Percentiles rank a stretch among this genome's conserved stretches.
These are phyloP conservation scores for Cettia cetti DNA, from an alignment of 2,113 vertebrate species.

Conservation along the genomic window DNA sequence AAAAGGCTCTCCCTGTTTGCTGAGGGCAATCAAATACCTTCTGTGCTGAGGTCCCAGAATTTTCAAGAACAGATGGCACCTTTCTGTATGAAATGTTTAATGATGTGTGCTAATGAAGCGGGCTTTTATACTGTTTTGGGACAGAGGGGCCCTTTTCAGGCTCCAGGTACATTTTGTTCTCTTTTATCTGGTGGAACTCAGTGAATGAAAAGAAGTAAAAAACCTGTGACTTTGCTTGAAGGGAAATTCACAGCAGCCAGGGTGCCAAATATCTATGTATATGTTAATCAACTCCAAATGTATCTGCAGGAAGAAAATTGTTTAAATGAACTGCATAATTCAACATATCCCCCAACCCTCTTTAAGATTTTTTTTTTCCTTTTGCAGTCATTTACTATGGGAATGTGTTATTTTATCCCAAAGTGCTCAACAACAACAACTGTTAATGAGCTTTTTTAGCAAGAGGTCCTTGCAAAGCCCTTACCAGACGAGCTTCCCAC, in stretches of 20 bases:
- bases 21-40: neutral
- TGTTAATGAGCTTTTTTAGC: neutral
- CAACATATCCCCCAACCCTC: neutral
- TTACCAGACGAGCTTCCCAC: neutral
- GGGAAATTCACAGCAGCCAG: neutral
- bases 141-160: neutral
- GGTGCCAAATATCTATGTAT: neutral
- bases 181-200: neutral
- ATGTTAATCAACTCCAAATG: constrained; percentile 33
- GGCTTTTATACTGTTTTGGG: neutral
- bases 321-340: neutral
- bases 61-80: neutral
- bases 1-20: neutral
- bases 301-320: constrained; percentile 5
- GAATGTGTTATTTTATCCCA: neutral
- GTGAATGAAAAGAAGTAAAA: constrained; percentile 19
- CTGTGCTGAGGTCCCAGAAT: neutral
- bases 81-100: constrained; percentile 25
- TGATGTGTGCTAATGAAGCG: constrained; percentile 10
- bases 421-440: neutral
- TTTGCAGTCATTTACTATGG: neutral
- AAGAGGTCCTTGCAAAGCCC: neutral
- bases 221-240: constrained; percentile 19
- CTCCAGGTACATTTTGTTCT: neutral
- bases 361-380: neutral